Conservation (phyloP, 1,140 invertebrate genomes). For the Hetaerina americana region DNA sequence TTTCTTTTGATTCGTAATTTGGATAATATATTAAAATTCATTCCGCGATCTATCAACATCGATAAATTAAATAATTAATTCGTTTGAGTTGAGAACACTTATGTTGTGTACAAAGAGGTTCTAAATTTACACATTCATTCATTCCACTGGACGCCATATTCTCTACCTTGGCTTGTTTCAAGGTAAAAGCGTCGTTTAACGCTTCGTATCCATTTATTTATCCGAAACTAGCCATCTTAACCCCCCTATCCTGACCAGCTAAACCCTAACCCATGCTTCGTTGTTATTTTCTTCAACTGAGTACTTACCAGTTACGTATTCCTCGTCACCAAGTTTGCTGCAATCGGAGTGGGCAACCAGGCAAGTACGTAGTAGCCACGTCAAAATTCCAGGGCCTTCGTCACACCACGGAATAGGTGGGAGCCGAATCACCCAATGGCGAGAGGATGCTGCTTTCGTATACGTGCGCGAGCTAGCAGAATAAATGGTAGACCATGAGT, state of each 20-base stretch:
- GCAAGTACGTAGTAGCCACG: constrained; percentile 87
- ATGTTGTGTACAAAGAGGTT: neutral
- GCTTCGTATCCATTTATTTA: neutral
- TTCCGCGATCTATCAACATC: neutral
- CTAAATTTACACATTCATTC: constrained; percentile 14
- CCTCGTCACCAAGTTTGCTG: constrained; percentile 85
- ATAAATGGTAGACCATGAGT: neutral
- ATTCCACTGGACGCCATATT: constrained; percentile 41
- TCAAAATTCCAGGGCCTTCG: constrained; percentile 82
- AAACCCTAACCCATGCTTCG: constrained; percentile 39
- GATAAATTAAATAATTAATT: no score
- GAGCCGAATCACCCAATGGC: constrained; percentile 44
- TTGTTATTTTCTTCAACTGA: constrained; percentile 53
- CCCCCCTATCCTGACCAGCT: neutral
- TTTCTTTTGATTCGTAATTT: neutral
- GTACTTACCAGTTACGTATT: constrained; percentile 88
- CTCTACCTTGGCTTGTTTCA: constrained; percentile 20
- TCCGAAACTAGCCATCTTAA: neutral
- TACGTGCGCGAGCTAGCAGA: neutral
- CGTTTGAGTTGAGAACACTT: neutral
- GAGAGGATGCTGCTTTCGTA: neutral
- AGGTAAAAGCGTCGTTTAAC: neutral
- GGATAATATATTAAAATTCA: neutral
- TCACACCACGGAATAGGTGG: constrained; percentile 53
- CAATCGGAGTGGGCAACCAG: constrained; percentile 80